phyloP scores from a whole-genome alignment of 2,888 invertebrate genomes.

The Oxytorus armatus region DNA sequence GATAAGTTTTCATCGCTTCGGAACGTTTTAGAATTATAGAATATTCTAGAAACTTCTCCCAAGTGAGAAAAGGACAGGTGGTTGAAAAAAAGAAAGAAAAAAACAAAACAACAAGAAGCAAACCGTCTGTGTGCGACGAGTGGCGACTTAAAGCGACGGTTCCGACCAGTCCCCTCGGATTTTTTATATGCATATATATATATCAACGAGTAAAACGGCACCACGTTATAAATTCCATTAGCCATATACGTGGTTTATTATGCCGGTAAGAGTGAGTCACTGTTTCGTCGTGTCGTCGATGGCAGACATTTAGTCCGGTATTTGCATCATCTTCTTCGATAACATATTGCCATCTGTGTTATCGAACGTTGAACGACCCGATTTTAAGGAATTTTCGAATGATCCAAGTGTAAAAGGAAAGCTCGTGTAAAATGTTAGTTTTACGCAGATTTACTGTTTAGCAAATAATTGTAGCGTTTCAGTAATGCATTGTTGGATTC shows the following conservation, averaged over 20 bases:
- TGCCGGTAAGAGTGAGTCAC: conserved; percentile 35
- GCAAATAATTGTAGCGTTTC: too few species aligned
- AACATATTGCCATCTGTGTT: conserved; percentile 26
- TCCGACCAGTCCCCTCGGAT: background rate
- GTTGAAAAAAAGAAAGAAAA: too few species aligned
- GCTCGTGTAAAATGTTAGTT: conserved; percentile 8
- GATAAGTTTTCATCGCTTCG: too few species aligned
- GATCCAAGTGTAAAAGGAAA: conserved; percentile 23
- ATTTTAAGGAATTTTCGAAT: conserved; percentile 20
- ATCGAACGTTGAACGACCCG: conserved; percentile 15
- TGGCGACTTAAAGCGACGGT: too few species aligned
- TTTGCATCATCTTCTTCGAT: conserved; percentile 60
- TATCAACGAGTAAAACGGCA: too few species aligned
- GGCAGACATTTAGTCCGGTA: conserved; percentile 38
- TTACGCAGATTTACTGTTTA: too few species aligned
- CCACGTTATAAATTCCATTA: conserved; percentile 4
- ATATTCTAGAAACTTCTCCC: too few species aligned
- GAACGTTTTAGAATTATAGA: too few species aligned
- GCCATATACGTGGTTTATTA: conserved; percentile 22
- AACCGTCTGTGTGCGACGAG: conserved; percentile 5
- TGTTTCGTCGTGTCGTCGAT: background rate
- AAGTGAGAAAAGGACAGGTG: too few species aligned
- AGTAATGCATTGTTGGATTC: too few species aligned
- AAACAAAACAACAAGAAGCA: too few species aligned
- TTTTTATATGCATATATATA: too few species aligned